These are phyloP conservation scores for Euzophera pinguis DNA, from an alignment of 2,888 invertebrate species.

Conservation along the genomic window DNA sequence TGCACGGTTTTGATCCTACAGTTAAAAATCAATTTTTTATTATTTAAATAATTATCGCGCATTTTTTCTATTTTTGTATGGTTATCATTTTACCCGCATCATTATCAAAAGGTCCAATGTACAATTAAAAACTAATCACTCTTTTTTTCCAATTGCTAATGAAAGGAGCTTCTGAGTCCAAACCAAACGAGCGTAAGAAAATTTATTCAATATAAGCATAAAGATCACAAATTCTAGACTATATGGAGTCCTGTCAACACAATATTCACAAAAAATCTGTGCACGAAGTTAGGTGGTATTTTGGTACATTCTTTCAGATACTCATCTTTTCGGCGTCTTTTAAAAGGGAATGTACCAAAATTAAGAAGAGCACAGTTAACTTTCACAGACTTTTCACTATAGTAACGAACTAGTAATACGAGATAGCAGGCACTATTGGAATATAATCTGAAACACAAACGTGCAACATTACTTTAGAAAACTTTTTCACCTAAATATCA, in stretches of 20 bases:
- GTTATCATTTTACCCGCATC: slow-evolving; percentile 12
- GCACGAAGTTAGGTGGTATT: slow-evolving; percentile 13
- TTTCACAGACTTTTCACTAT: too few relatives aligned
- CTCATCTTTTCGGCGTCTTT: background rate
- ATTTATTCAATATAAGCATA: slow-evolving; percentile 25
- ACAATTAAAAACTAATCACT: slow-evolving; percentile 38
- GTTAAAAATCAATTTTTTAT: too few relatives aligned
- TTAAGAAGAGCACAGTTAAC: background rate
- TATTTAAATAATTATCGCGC: background rate
- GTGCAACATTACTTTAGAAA: too few relatives aligned
- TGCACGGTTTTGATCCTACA: too few relatives aligned
- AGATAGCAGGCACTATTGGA: too few relatives aligned
- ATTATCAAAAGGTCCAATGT: slow-evolving; percentile 63
- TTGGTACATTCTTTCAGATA: background rate
- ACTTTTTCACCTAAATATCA: too few relatives aligned
- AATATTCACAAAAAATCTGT: slow-evolving; percentile 14
- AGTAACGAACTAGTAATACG: too few relatives aligned
- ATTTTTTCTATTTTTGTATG: background rate
- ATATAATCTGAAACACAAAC: too few relatives aligned
- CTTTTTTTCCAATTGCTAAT: slow-evolving; percentile 40
- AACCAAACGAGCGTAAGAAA: slow-evolving; percentile 63
- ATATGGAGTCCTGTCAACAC: slow-evolving; percentile 9
- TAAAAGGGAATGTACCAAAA: slow-evolving; percentile 1
- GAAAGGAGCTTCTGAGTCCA: slow-evolving; percentile 68
- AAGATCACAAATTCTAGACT: background rate